Conservation (phyloP, 2,113 vertebrate species). For the Megaleporinus macrocephalus region DNA sequence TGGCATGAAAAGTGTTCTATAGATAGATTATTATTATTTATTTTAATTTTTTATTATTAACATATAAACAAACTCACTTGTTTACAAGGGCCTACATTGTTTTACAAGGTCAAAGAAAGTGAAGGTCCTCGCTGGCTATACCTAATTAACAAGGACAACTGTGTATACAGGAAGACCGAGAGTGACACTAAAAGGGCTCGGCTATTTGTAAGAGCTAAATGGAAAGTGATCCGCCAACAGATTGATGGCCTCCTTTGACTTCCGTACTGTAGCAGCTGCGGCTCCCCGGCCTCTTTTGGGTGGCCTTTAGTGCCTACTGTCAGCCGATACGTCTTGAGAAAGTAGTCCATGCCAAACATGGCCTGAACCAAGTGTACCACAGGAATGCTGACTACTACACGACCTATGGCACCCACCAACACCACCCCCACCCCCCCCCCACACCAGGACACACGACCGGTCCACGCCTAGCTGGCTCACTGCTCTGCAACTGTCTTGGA, state of each 20-base stretch:
- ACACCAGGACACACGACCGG: not conserved
- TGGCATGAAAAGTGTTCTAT: no score
- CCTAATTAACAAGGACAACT: conserved; percentile 62
- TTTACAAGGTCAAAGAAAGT: conserved; percentile 12
- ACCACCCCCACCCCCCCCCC: no score
- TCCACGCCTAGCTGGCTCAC: not conserved
- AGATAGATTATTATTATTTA: no score
- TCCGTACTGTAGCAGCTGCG: conserved; percentile 63
- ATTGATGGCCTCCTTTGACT: conserved; percentile 59
- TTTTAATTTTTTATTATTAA: no score
- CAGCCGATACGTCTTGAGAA: conserved; percentile 67
- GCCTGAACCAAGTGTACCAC: conserved; percentile 52
- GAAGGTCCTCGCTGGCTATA: conserved; percentile 20
- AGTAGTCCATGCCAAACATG: conserved; percentile 67
- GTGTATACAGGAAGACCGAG: conserved; percentile 28
- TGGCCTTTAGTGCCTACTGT: conserved; percentile 52
- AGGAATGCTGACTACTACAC: conserved; percentile 70
- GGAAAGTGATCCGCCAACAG: conserved; percentile 65
- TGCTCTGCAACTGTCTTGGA: not conserved
- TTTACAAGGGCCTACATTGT: not conserved
- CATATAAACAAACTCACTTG: no score
- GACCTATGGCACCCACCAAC: no score
- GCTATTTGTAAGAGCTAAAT: conserved; percentile 56
- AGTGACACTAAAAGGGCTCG: conserved; percentile 40
- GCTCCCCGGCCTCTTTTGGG: conserved; percentile 43